Evolutionary conservation across 2,797 vertebrate species (phyloP).

Genomic region (Antrozous pallidus): DNA sequence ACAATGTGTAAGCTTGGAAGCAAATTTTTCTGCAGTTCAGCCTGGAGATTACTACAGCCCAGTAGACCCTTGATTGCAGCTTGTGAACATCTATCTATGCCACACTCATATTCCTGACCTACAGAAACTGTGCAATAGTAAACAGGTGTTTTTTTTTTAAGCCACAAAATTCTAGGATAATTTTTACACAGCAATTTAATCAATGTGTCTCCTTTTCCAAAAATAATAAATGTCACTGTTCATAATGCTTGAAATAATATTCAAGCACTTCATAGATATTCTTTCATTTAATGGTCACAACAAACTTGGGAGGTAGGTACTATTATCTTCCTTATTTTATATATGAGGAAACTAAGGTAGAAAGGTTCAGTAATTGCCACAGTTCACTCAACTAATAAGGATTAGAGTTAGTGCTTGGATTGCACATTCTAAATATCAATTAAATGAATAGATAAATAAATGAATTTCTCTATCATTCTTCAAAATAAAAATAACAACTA

Average conservation of each 20-base stretch:
- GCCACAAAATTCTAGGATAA: not conserved
- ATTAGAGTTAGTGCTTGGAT: not conserved
- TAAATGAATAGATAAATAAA: not conserved
- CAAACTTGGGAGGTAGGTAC: not conserved
- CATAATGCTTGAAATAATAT: not conserved
- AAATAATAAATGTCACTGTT: not conserved
- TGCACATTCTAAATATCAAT: not conserved
- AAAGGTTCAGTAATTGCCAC: not conserved
- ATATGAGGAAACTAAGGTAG: not conserved
- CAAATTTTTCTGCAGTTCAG: not conserved
- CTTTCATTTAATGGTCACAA: not conserved
- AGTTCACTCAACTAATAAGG: not conserved
- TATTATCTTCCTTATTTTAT: constrained; percentile 11
- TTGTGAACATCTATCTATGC: not conserved
- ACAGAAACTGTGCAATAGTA: not conserved
- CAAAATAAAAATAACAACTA: constrained; percentile 1
- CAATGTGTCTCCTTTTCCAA: not conserved
- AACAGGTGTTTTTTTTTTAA: not conserved
- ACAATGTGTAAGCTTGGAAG: not conserved
- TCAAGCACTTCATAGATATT: not conserved
- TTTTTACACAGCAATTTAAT: not conserved
- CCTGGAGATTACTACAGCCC: not conserved
- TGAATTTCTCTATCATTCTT: not conserved
- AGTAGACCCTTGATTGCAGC: not conserved
- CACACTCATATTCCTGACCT: not conserved